A percentile compares a stretch with the other conserved stretches of the same genome.
Evolutionary conservation across 2,888 invertebrate genomes (phyloP).

Genomic region (Scaptomyza reducta): DNA sequence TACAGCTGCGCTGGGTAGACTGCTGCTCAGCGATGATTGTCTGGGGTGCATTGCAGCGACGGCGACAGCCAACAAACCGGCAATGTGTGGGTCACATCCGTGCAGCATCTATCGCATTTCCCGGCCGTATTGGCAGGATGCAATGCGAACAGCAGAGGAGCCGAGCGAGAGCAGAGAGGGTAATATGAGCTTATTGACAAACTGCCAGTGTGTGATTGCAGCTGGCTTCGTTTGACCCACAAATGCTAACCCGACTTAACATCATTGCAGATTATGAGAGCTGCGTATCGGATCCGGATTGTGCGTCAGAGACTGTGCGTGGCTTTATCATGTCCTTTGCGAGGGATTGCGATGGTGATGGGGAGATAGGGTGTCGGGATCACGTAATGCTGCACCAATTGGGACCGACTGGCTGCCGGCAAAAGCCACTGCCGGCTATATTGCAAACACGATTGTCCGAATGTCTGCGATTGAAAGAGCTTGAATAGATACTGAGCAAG

Average conservation of each 20-base stretch:
- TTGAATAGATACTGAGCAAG: slow-evolving; percentile 30
- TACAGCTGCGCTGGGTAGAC: slow-evolving; percentile 21
- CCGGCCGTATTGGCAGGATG: slow-evolving; percentile 75
- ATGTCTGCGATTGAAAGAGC: slow-evolving; percentile 40
- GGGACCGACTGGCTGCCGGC: slow-evolving; percentile 72
- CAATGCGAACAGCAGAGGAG: slow-evolving; percentile 15
- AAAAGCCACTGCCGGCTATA: slow-evolving; percentile 55
- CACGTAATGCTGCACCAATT: slow-evolving; percentile 72
- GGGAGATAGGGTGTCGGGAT: slow-evolving; percentile 76
- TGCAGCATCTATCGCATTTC: slow-evolving; percentile 78
- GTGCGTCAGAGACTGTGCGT: slow-evolving; percentile 65
- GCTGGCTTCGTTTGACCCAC: slow-evolving; percentile 2
- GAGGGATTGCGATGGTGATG: slow-evolving; percentile 77
- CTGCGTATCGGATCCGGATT: slow-evolving; percentile 70
- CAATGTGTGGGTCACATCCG: slow-evolving; percentile 39
- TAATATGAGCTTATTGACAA: slow-evolving; percentile 31
- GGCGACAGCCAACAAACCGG: slow-evolving; percentile 54
- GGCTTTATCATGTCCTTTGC: slow-evolving; percentile 59
- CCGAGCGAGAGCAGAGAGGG: slow-evolving; percentile 27
- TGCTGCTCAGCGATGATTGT: slow-evolving; percentile 51
- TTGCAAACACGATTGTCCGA: slow-evolving; percentile 84
- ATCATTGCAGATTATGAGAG: slow-evolving; percentile 64
- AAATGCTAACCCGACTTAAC: slow-evolving; percentile 11
- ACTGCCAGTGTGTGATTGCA: slow-evolving; percentile 12
- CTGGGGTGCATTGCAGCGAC: slow-evolving; percentile 74